Evolutionary conservation across 1,140 invertebrate species (phyloP).

Genomic region (Diabrotica undecimpunctata): DNA sequence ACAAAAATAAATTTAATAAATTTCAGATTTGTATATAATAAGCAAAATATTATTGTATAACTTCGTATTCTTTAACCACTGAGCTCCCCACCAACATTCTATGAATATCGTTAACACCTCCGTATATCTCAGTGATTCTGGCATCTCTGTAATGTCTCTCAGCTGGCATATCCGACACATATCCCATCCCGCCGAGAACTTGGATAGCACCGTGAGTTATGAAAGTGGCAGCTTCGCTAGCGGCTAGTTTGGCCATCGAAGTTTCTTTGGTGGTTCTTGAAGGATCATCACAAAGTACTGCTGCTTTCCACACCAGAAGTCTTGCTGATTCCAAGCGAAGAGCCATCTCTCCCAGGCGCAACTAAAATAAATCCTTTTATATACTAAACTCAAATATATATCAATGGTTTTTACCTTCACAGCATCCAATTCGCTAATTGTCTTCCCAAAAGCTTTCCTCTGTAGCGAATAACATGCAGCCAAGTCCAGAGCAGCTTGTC

Average conservation of each 20-base stretch:
- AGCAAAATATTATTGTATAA: too few relatives aligned
- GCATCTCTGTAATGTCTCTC: slow-evolving; percentile 87
- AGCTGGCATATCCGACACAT: slow-evolving; percentile 80
- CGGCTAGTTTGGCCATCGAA: slow-evolving; percentile 86
- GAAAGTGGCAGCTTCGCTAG: slow-evolving; percentile 80
- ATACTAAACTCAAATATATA: neutral
- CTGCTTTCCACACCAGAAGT: slow-evolving; percentile 79
- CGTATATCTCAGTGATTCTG: slow-evolving; percentile 82
- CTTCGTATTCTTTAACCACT: slow-evolving; percentile 61
- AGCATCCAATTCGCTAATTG: slow-evolving; percentile 72
- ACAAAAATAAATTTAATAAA: too few relatives aligned
- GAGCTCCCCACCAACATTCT: slow-evolving; percentile 77
- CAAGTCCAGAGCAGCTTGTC: slow-evolving; percentile 79
- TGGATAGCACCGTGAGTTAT: slow-evolving; percentile 80
- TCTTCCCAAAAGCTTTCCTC: slow-evolving; percentile 73
- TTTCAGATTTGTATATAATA: too few relatives aligned
- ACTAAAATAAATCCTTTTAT: slow-evolving; percentile 41
- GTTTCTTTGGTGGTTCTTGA: slow-evolving; percentile 64
- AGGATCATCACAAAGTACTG: slow-evolving; percentile 65
- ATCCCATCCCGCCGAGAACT: slow-evolving; percentile 85
- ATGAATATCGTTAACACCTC: slow-evolving; percentile 90
- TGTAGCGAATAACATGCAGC: slow-evolving; percentile 80
- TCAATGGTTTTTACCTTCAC: slow-evolving; percentile 63
- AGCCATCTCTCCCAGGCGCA: slow-evolving; percentile 79
- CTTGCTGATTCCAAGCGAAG: slow-evolving; percentile 72